Evolutionary conservation across 2,113 vertebrate genomes (phyloP), one percentile per base, ranked within the genome.

Genomic region (Arothron firmamentum): DNA sequence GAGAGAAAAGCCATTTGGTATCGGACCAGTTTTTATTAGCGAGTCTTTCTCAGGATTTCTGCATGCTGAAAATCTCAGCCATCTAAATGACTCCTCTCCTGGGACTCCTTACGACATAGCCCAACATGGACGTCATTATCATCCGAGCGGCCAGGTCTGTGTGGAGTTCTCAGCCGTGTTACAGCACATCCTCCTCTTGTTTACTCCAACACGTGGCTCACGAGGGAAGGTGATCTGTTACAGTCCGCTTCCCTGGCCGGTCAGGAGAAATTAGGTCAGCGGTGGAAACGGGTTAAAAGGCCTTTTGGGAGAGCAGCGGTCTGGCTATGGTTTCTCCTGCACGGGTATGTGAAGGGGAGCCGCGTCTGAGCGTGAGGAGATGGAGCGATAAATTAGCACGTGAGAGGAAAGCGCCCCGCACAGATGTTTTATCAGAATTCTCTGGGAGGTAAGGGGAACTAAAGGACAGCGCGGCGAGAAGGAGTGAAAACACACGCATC

Each of bases 211-310:
- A 81, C 77, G 70, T 59, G 55, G 62, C 78, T 77, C 54, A 61
- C 23, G 11, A 77, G 74, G 73, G 74, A 86, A 65, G 68, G 66
- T 56, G 64, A 84, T 81, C 66, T 62, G 72, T 75, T 80, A 57
- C 61, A 42, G 21, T 49, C 60, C 52, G 71, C 68, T 83, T 84
- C 77, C 75, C 79, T 80, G 77, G 74, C 69, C 73, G 80, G 71
- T 78, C 78, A 68, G 65, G 64, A 78, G 79, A 83, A 89, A 83
- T 77, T 82, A 81, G 84, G 82, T 84, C 79, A 89, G 56, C 71
- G 83, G 73, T 75, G 74, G 55, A 86, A 75, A 69, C 61, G 60
- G 82, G 78, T 83, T 80, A 78, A 72, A 73, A 11, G 62, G 71
- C 62, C 84, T 83, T 84, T 57, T 42, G 70, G 74, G 77, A 78